Evolutionary conservation across 2,888 invertebrate genomes (phyloP).

Genomic region (Bruchidius siliquastri): DNA sequence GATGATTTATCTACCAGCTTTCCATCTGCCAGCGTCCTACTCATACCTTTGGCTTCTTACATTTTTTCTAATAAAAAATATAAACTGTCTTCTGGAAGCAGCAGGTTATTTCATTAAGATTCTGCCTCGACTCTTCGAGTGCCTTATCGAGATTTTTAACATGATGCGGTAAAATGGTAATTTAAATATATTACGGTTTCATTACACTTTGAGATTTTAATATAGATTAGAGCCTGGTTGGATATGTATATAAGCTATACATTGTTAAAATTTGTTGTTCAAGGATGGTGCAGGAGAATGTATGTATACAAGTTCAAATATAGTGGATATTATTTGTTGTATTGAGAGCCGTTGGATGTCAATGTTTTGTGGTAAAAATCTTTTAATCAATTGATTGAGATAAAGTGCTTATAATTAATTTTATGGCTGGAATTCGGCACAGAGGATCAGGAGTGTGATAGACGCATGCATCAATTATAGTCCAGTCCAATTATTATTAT

Average conservation of each 20-base stretch:
- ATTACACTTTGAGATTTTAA: not conserved
- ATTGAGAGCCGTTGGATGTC: no score
- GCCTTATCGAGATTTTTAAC: no score
- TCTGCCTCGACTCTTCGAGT: not conserved
- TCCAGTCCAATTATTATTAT: no score
- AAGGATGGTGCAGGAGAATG: not conserved
- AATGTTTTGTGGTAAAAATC: no score
- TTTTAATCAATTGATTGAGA: no score
- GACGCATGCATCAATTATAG: no score
- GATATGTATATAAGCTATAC: not conserved
- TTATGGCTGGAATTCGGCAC: no score
- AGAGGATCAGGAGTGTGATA: no score
- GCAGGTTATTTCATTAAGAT: not conserved
- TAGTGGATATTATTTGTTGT: no score
- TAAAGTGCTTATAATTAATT: no score
- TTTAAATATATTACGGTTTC: not conserved
- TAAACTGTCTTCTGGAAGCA: not conserved
- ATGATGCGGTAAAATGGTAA: not conserved
- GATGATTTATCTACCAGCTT: not conserved
- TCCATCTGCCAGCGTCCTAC: not conserved
- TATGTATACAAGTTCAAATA: not conserved
- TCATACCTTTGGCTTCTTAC: not conserved
- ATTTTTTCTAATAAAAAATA: not conserved
- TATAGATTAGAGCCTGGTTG: not conserved
- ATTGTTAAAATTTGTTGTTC: not conserved